Percentiles rank a stretch among this genome's conserved stretches.
phyloP scores from a whole-genome alignment of 1,140 invertebrate species.

The Brachionus manjavacas region DNA sequence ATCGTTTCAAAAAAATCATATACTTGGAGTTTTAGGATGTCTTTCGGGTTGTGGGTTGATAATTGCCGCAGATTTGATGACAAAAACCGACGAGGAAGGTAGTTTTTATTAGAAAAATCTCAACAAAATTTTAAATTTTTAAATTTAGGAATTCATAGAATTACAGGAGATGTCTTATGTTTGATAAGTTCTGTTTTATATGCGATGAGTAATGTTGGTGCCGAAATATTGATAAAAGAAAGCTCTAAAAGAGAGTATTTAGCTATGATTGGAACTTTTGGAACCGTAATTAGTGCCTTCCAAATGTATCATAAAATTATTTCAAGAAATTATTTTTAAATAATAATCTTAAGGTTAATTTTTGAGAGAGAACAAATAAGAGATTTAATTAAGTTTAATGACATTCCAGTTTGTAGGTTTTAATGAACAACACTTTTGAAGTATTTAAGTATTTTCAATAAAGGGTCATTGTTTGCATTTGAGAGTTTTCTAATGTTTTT shows the following conservation, averaged over 20 bases:
- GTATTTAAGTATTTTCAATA: conserved; percentile 42
- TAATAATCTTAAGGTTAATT: conserved; percentile 55
- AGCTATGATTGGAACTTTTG: conserved; percentile 77
- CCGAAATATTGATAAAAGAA: conserved; percentile 76
- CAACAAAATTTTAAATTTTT: not conserved
- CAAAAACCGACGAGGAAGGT: not conserved
- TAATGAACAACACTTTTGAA: not conserved
- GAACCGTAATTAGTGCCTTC: conserved; percentile 70
- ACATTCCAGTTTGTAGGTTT: conserved; percentile 57
- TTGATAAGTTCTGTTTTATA: conserved; percentile 74
- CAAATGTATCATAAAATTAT: conserved; percentile 65
- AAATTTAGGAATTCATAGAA: conserved; percentile 63
- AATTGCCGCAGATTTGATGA: conserved; percentile 71
- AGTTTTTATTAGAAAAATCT: conserved; percentile 43
- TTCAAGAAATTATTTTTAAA: conserved; percentile 12
- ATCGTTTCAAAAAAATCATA: conserved; percentile 68
- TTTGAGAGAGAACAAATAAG: conserved; percentile 60
- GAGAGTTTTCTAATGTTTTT: conserved; percentile 67
- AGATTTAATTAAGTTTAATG: conserved; percentile 60
- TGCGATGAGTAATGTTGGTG: conserved; percentile 73
- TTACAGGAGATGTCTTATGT: conserved; percentile 77
- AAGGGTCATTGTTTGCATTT: conserved; percentile 62
- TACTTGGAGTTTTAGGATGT: conserved; percentile 73
- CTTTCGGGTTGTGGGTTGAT: conserved; percentile 75
- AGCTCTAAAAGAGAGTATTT: conserved; percentile 75